Percentiles rank a stretch among this genome's conserved stretches.
phyloP scores from a whole-genome alignment of 2,888 invertebrate genomes.

The Leptarthrus brevirostris region DNA sequence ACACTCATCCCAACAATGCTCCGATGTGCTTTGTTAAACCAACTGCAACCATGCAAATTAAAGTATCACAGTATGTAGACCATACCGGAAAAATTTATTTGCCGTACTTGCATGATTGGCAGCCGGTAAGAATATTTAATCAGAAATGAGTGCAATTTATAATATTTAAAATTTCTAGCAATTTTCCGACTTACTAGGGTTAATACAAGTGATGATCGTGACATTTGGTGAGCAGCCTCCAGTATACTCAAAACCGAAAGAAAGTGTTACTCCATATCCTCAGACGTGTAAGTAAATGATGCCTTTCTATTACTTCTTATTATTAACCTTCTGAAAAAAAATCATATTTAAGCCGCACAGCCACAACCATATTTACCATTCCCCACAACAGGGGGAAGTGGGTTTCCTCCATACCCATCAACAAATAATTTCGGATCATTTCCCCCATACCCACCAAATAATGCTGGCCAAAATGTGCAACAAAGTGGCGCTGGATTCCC shows the following conservation, averaged over 20 bases:
- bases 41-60: constrained; percentile 94
- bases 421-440: constrained; percentile 64
- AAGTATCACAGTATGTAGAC: constrained; percentile 93
- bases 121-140: constrained; percentile 72
- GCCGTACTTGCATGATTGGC: constrained; percentile 97
- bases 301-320: no score
- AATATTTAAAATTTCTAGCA: constrained; percentile 60
- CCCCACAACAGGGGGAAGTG: constrained; percentile 68
- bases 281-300: constrained; percentile 58
- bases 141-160: background rate
- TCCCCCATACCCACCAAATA: constrained; percentile 62
- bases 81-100: constrained; percentile 95
- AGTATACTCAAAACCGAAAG: constrained; percentile 82
- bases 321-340: no score
- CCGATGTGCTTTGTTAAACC: constrained; percentile 96
- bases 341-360: constrained; percentile 66
- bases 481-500: constrained; percentile 68
- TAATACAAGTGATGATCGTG: constrained; percentile 90
- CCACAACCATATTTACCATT: constrained; percentile 68
- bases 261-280: constrained; percentile 70
- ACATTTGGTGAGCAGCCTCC: constrained; percentile 97
- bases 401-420: constrained; percentile 66
- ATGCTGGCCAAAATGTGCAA: constrained; percentile 60
- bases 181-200: constrained; percentile 85
- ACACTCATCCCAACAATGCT: constrained; percentile 96